These are phyloP conservation scores for Cordylochernes scorpioides DNA, from an alignment of 2,888 invertebrate genomes.

Conservation along the genomic window DNA sequence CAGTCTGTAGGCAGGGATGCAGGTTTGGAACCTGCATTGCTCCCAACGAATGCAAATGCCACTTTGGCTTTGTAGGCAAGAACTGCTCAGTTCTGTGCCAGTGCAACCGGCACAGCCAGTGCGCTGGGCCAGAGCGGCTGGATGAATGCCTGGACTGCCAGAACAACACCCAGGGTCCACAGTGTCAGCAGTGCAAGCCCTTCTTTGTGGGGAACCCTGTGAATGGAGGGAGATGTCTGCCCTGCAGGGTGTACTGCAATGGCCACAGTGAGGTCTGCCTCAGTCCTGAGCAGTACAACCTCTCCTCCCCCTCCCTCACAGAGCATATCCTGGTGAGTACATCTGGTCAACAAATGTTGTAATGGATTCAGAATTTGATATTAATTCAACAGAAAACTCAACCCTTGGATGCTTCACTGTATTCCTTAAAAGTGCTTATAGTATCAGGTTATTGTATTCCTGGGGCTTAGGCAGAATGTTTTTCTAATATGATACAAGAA, in stretches of 20 bases:
- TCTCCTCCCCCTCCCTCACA: too few species aligned
- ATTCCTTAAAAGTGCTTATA: too few species aligned
- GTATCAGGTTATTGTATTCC: too few species aligned
- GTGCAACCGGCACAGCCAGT: slow-evolving; percentile 80
- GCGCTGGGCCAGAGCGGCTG: slow-evolving; percentile 55
- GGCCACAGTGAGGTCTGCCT: slow-evolving; percentile 55
- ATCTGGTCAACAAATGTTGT: too few species aligned
- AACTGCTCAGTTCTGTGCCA: slow-evolving; percentile 80
- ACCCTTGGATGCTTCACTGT: too few species aligned
- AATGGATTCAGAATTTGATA: too few species aligned
- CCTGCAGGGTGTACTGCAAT: slow-evolving; percentile 51
- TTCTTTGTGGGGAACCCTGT: slow-evolving; percentile 70
- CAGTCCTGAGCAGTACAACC: slow-evolving; percentile 11
- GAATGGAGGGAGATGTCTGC: slow-evolving; percentile 51
- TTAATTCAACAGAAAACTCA: too few species aligned
- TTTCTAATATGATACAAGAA: too few species aligned
- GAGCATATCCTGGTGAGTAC: too few species aligned
- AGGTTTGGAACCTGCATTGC: slow-evolving; percentile 20
- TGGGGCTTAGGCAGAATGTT: too few species aligned
- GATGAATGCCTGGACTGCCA: slow-evolving; percentile 55
- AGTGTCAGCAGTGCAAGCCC: slow-evolving; percentile 67
- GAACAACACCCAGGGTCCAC: slow-evolving; percentile 74
- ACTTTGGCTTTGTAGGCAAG: slow-evolving; percentile 78
- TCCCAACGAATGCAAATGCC: slow-evolving; percentile 37
- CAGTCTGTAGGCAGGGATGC: slow-evolving; percentile 23